A percentile compares a stretch with the other conserved stretches of the same genome.
Conservation (phyloP, 2,113 vertebrate species). For the Microcebus jonahi region DNA sequence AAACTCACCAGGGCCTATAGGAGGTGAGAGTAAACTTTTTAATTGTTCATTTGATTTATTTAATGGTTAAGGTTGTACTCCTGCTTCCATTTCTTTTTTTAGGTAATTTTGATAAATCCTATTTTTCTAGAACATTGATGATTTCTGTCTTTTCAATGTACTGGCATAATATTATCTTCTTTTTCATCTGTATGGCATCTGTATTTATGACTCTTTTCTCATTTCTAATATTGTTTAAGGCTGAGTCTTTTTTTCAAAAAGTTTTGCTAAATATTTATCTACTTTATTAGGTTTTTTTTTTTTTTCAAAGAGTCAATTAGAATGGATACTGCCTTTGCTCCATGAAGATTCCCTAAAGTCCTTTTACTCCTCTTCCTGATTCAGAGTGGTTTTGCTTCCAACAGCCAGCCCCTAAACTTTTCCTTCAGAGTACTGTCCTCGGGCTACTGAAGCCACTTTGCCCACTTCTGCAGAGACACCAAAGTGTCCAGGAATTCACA, state of each 20-base stretch:
- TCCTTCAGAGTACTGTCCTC: neutral
- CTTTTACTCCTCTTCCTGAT: neutral
- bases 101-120: neutral
- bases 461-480: neutral
- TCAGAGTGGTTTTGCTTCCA: neutral
- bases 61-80: neutral
- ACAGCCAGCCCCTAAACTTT: neutral
- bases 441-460: neutral
- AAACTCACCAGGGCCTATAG: neutral
- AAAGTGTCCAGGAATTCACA: neutral
- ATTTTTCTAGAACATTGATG: neutral
- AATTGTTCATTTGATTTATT: neutral
- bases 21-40: neutral
- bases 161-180: neutral
- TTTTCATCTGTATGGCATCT: neutral
- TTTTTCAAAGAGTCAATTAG: neutral
- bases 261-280: neutral
- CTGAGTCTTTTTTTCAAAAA: neutral
- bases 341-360: neutral
- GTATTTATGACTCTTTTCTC: neutral
- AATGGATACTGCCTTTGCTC: neutral
- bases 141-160: neutral
- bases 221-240: conserved; percentile 10
- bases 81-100: neutral
- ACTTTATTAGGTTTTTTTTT: neutral